These are phyloP conservation scores for Dolichoris vasculosae DNA, from an alignment of 1,140 invertebrate genomes.

Conservation along the genomic window DNA sequence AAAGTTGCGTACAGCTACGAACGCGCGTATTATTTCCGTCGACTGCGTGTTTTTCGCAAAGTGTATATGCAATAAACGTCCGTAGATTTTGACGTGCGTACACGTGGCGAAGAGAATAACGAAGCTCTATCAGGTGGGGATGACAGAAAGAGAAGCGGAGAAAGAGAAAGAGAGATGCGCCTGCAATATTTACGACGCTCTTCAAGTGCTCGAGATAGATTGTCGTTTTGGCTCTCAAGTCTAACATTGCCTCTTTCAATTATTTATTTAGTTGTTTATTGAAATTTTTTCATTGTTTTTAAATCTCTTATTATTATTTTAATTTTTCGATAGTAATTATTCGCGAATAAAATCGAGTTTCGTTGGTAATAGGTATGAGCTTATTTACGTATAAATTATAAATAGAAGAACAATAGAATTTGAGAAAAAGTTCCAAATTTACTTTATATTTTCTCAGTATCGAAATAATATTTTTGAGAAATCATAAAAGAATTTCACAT, in stretches of 20 bases:
- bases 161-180: not conserved
- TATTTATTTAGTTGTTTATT: not conserved
- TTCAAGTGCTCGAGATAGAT: not conserved
- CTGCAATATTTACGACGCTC: not conserved
- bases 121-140: not conserved
- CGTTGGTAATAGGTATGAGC: too few species aligned
- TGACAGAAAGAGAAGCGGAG: not conserved
- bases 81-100: not conserved
- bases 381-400: too few species aligned
- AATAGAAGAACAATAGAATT: too few species aligned
- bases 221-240: conserved; percentile 1
- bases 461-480: not conserved
- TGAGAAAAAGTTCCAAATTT: not conserved
- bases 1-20: not conserved
- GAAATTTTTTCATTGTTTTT: not conserved
- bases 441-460: not conserved
- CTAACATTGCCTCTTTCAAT: not conserved
- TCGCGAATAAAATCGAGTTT: too few species aligned
- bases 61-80: not conserved
- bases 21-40: not conserved
- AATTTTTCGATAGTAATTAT: not conserved
- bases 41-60: not conserved
- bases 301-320: not conserved
- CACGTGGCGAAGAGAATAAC: not conserved
- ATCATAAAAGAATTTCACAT: too few species aligned